Evolutionary conservation across 2,888 invertebrate genomes (phyloP), one percentile per base, ranked within the genome.

Genomic region (Apamea sordens): DNA sequence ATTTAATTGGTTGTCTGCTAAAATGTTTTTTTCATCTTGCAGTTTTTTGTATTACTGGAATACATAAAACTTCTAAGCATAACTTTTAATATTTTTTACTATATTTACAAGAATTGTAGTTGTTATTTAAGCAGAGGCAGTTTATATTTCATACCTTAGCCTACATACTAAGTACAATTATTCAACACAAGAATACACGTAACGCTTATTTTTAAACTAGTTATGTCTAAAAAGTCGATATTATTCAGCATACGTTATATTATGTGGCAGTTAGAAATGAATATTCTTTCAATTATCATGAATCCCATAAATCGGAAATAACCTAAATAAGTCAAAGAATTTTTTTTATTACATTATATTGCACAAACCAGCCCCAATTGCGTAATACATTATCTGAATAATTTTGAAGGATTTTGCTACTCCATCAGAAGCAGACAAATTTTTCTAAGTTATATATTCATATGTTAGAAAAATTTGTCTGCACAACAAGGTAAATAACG

Each of bases 221-320:
- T 36, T 15, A 28, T n/a, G 56, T 41, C 10, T 13, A 47, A 71
- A 47, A 47, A 18, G 1, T 56, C 44, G 8, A 18, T 24, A 7
- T 10, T 67, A 41, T 50, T 75, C n/a, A 83, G 84, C 80, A 73
- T 84, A 83, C 77, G 75, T 74, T 74, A 75, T 44, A 44, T 77
- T 44, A 84, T 32, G 69, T 71, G 77, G 18, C n/a, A 56, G 7
- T 53, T 24, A 18, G 24, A 24, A 24, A 56, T 53, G 7, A 41
- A 15, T 41, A 53, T 63, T 75, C 15, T 21, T 36, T 15, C 0
- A 8, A 47, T 15, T n/a, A 61, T n/a, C n/a, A n/a, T 47, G 5
- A 44, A 10, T 59, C 15, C 10, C 8, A 24, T 21, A 68, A 68
- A 53, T 18, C 24, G 47, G 13, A 68, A 69, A 32, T 69, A 11